Evolutionary conservation across 1,140 invertebrate genomes (phyloP).

Genomic region (Littorina saxatilis): DNA sequence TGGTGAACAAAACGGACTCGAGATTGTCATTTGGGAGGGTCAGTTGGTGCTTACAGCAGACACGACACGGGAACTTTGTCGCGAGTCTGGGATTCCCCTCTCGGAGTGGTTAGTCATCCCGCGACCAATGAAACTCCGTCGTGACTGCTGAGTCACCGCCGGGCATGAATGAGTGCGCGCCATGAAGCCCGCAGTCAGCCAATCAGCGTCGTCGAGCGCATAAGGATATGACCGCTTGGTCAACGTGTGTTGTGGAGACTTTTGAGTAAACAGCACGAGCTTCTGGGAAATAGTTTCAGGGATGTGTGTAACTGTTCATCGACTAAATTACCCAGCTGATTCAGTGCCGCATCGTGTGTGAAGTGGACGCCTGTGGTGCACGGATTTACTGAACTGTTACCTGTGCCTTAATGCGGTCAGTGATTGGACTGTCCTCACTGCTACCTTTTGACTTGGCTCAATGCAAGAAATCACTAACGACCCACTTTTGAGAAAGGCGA

Average conservation of each 20-base stretch:
- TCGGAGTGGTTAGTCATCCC: constrained; percentile 37
- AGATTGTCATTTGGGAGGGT: no score
- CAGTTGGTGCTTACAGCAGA: background rate
- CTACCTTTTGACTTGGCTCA: constrained; percentile 22
- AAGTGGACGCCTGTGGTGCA: no score
- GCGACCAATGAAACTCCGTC: constrained; percentile 24
- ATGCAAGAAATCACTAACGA: constrained; percentile 34
- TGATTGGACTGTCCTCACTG: background rate
- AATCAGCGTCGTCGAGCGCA: constrained; percentile 21
- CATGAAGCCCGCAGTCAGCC: constrained; percentile 14
- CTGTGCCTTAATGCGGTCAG: background rate
- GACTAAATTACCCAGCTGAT: background rate
- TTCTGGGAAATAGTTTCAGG: constrained; percentile 20
- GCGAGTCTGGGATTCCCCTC: constrained; percentile 28
- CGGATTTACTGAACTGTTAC: no score
- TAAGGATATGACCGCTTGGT: constrained; percentile 28
- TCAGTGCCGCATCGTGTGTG: background rate
- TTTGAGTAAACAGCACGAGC: constrained; percentile 38
- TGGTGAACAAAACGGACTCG: no score
- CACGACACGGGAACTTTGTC: background rate
- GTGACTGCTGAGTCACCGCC: constrained; percentile 34
- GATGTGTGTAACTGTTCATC: background rate
- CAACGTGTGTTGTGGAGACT: constrained; percentile 34
- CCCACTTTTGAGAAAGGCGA: constrained; percentile 30
- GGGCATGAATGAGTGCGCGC: constrained; percentile 34